Evolutionary conservation across 2,113 vertebrate species (phyloP).

Genomic region (Promerops cafer): DNA sequence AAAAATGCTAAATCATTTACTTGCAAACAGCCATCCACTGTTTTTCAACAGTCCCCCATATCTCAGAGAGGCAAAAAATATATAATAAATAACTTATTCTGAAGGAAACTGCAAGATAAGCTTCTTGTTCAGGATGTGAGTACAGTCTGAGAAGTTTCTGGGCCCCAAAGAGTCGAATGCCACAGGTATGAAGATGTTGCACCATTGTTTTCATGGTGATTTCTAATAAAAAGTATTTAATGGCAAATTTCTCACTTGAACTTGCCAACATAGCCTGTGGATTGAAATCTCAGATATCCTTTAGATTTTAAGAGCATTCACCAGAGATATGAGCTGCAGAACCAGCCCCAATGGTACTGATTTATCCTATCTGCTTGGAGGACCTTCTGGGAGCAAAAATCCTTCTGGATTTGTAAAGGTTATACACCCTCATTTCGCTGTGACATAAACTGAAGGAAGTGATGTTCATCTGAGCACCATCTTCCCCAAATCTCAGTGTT

Average conservation of each 20-base stretch:
- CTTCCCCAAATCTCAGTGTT: not conserved
- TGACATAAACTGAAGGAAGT: not conserved
- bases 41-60: not conserved
- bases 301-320: not conserved
- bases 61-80: not conserved
- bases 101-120: not conserved
- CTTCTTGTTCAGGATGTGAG: not conserved
- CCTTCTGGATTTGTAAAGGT: not conserved
- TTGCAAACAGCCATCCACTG: not conserved
- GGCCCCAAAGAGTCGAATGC: not conserved
- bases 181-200: not conserved
- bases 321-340: not conserved
- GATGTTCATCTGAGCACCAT: not conserved
- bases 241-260: not conserved
- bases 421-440: not conserved
- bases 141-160: not conserved
- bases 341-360: rapidly evolving
- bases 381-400: not conserved
- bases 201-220: not conserved
- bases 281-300: not conserved
- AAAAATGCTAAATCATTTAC: not conserved
- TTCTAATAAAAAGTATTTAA: not conserved
- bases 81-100: not conserved
- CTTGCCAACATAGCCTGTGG: not conserved
- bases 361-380: not conserved